Percentiles rank a stretch among this genome's conserved stretches.
These are phyloP conservation scores for Anolis carolinensis DNA, from an alignment of 2,113 vertebrate species.

Conservation along the genomic window DNA sequence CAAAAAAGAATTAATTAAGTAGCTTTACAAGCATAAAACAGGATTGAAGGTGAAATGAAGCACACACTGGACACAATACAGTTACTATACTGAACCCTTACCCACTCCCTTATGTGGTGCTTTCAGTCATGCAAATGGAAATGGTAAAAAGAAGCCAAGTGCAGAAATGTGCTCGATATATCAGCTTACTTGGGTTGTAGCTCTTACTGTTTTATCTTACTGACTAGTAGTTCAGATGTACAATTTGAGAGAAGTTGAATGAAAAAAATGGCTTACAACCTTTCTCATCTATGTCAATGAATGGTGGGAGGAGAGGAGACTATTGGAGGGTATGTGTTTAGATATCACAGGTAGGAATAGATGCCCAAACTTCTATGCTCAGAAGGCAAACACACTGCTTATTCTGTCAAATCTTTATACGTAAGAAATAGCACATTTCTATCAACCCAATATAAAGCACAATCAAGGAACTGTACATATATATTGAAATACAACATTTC, in stretches of 20 bases:
- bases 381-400: not conserved
- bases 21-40: too few species aligned
- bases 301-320: not conserved
- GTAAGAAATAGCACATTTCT: not conserved
- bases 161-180: not conserved
- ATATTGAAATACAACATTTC: too few species aligned
- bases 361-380: not conserved
- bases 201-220: not conserved
- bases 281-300: not conserved
- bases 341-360: too few species aligned
- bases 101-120: too few species aligned
- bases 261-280: not conserved
- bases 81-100: too few species aligned
- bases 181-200: too few species aligned
- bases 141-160: too few species aligned
- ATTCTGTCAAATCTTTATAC: not conserved
- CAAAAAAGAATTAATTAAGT: too few species aligned
- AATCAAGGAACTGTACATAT: not conserved
- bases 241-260: not conserved
- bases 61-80: too few species aligned
- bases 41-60: too few species aligned
- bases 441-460: not conserved
- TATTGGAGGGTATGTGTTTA: too few species aligned
- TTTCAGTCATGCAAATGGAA: not conserved
- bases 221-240: not conserved